These are phyloP conservation scores for Rhodinocichla rosea DNA, from an alignment of 2,113 vertebrate genomes.

Conservation along the genomic window DNA sequence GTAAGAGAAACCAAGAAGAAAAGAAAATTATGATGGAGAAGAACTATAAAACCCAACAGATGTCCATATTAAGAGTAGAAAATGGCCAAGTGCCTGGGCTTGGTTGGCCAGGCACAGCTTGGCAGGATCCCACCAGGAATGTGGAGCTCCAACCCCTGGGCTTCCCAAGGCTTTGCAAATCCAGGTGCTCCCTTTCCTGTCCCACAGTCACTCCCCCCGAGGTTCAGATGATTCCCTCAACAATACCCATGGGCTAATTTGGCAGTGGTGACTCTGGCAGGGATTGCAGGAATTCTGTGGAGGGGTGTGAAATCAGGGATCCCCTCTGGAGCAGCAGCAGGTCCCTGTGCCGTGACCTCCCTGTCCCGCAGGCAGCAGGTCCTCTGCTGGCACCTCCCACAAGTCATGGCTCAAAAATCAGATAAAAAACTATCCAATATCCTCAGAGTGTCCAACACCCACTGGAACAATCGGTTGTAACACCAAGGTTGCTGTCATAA, in stretches of 20 bases:
- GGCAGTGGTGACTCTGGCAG: neutral
- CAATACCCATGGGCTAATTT: neutral
- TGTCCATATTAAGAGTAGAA: neutral
- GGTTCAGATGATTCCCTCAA: neutral
- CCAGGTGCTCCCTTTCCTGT: neutral
- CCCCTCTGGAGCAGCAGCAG: neutral
- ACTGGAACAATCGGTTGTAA: neutral
- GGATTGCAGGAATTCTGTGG: neutral
- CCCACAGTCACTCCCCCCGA: rapidly evolving
- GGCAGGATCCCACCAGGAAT: neutral
- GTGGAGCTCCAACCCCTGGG: rapidly evolving
- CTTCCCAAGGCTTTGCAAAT: neutral
- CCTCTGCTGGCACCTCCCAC: rapidly evolving
- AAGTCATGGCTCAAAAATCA: rapidly evolving
- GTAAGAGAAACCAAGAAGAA: neutral
- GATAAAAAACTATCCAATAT: rapidly evolving
- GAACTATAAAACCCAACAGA: neutral
- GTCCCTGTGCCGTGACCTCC: neutral
- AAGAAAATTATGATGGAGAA: neutral
- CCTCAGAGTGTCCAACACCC: neutral
- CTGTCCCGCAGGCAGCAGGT: rapidly evolving
- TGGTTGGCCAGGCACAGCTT: neutral
- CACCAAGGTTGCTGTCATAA: neutral
- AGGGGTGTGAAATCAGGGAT: neutral
- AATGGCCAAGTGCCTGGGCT: neutral